A percentile compares a stretch with the other conserved stretches of the same genome.
These are phyloP conservation scores for Macropodus opercularis DNA, from an alignment of 2,797 vertebrate genomes.

Conservation along the genomic window DNA sequence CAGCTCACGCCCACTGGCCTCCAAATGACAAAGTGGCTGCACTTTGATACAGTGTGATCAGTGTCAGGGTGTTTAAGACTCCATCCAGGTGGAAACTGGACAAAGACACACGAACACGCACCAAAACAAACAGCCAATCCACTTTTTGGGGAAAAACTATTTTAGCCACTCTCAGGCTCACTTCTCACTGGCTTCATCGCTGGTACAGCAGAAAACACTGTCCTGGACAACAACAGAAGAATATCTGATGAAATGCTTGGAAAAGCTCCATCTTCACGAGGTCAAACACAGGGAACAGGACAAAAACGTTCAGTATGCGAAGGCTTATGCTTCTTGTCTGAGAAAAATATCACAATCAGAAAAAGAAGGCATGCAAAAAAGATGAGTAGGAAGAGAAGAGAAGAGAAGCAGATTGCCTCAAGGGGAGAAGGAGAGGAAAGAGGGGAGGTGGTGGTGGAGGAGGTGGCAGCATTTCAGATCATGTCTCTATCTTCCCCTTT, in stretches of 20 bases:
- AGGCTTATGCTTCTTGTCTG: constrained; percentile 24
- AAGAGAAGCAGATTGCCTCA: constrained; percentile 45
- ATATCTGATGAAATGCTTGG: constrained; percentile 13
- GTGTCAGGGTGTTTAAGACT: constrained; percentile 25
- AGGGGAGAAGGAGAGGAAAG: constrained; percentile 44
- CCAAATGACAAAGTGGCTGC: constrained; percentile 24
- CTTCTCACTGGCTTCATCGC: constrained; percentile 12
- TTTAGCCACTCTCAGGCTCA: constrained; percentile 40
- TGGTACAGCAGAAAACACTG: constrained; percentile 23
- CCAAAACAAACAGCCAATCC: constrained; percentile 20
- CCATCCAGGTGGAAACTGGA: constrained; percentile 35
- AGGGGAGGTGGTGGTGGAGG: constrained; percentile 43
- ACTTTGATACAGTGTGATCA: constrained; percentile 13
- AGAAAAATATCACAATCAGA: constrained; percentile 38
- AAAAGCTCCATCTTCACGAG: constrained; percentile 23
- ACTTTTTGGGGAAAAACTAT: constrained; percentile 29
- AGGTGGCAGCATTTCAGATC: constrained; percentile 66
- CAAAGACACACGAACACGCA: not conserved
- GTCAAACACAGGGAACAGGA: constrained; percentile 25
- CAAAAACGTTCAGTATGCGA: constrained; percentile 32
- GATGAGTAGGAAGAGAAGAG: constrained; percentile 56
- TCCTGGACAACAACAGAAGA: not conserved
- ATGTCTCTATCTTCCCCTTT: constrained; percentile 54
- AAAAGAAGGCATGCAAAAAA: constrained; percentile 45
- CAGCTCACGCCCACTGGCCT: constrained; percentile 22